Evolutionary conservation across 1,140 invertebrate species (phyloP).

Genomic region (Portunus trituberculatus): DNA sequence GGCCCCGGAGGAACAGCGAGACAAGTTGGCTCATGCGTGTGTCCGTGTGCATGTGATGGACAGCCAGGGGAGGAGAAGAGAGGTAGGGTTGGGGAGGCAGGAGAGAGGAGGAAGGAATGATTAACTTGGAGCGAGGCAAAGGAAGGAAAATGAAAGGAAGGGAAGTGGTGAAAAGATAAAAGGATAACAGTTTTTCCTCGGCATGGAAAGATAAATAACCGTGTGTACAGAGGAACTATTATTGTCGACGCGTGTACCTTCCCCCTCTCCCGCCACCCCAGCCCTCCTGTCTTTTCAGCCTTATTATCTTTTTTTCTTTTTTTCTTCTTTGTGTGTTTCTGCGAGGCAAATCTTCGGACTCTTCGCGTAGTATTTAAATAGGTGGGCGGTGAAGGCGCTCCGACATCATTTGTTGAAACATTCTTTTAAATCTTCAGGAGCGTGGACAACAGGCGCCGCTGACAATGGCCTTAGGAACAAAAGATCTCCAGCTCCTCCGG

Average conservation of each 20-base stretch:
- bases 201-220: background rate
- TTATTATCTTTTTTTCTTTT: background rate
- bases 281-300: background rate
- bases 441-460: constrained; percentile 16
- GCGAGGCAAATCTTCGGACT: background rate
- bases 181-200: background rate
- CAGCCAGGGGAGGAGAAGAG: background rate
- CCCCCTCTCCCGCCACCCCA: too few relatives aligned
- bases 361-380: background rate
- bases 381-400: background rate
- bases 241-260: background rate
- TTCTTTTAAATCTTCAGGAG: background rate
- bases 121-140: constrained; percentile 12
- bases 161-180: constrained; percentile 4
- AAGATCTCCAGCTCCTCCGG: background rate
- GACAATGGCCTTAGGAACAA: background rate
- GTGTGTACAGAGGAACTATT: constrained; percentile 12
- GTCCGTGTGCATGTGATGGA: background rate
- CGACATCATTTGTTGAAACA: constrained; percentile 13
- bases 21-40: background rate
- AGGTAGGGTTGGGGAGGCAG: background rate
- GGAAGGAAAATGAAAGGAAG: background rate
- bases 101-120: background rate
- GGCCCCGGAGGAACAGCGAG: too few relatives aligned
- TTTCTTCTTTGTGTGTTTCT: background rate